Evolutionary conservation across 1,140 invertebrate genomes (phyloP).

Genomic region (Octopus bimaculoides): DNA sequence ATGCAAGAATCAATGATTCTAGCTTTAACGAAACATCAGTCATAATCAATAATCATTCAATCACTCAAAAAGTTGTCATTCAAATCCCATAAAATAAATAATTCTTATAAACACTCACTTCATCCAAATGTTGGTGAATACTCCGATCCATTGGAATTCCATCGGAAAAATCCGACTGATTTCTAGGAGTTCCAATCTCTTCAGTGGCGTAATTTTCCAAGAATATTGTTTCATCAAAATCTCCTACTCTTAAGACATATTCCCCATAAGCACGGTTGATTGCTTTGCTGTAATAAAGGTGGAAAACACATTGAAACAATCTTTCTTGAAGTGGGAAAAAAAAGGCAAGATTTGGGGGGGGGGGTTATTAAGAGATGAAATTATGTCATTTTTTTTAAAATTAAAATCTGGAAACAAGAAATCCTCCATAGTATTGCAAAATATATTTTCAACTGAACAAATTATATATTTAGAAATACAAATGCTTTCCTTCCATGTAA

Average conservation of each 20-base stretch:
- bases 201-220: constrained; percentile 67
- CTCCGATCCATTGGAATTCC: constrained; percentile 56
- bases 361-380: too few species aligned
- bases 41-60: too few species aligned
- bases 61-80: too few species aligned
- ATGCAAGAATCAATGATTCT: too few species aligned
- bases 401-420: too few species aligned
- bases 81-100: too few species aligned
- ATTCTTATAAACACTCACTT: constrained; percentile 32
- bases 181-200: constrained; percentile 70
- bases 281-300: constrained; percentile 67
- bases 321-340: too few species aligned
- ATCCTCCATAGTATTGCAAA: not conserved
- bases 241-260: constrained; percentile 84
- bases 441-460: not conserved
- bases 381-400: too few species aligned
- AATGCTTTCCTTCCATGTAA: too few species aligned
- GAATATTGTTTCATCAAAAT: constrained; percentile 96
- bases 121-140: constrained; percentile 53
- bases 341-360: too few species aligned
- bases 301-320: not conserved
- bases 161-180: constrained; percentile 59
- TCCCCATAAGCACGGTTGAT: constrained; percentile 87
- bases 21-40: too few species aligned
- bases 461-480: too few species aligned